These are phyloP conservation scores for Hyla sarda DNA, from an alignment of 2,113 vertebrate species.

Conservation along the genomic window DNA sequence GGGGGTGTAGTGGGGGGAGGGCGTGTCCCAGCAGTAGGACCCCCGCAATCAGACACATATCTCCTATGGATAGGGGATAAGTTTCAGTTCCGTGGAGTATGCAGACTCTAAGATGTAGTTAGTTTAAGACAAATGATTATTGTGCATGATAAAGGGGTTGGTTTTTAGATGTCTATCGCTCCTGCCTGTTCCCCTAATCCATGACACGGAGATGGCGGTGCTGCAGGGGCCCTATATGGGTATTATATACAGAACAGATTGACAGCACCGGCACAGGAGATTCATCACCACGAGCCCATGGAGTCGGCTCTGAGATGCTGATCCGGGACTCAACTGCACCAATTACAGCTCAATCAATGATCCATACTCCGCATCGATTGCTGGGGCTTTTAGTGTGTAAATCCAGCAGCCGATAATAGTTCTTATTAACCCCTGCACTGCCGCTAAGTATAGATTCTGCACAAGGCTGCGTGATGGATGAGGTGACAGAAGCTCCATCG, in stretches of 20 bases:
- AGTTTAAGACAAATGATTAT: no score
- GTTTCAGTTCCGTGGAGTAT: no score
- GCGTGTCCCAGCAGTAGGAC: no score
- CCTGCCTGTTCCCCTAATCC: no score
- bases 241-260: neutral
- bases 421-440: constrained; percentile 33
- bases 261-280: neutral
- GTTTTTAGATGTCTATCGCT: no score
- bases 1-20: no score
- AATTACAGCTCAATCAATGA: constrained; percentile 47
- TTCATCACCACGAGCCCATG: neutral
- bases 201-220: neutral
- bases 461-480: neutral
- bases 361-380: constrained; percentile 47
- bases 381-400: constrained; percentile 50
- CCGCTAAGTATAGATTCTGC: neutral
- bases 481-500: neutral
- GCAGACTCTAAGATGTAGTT: no score
- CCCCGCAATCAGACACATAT: no score
- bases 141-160: no score
- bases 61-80: no score
- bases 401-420: constrained; percentile 45
- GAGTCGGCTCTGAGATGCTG: constrained; percentile 24
- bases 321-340: constrained; percentile 39
- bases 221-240: neutral